Percentiles rank a stretch among this genome's conserved stretches.
Conservation (phyloP, 2,888 invertebrate species). For the Dioctria linearis region DNA sequence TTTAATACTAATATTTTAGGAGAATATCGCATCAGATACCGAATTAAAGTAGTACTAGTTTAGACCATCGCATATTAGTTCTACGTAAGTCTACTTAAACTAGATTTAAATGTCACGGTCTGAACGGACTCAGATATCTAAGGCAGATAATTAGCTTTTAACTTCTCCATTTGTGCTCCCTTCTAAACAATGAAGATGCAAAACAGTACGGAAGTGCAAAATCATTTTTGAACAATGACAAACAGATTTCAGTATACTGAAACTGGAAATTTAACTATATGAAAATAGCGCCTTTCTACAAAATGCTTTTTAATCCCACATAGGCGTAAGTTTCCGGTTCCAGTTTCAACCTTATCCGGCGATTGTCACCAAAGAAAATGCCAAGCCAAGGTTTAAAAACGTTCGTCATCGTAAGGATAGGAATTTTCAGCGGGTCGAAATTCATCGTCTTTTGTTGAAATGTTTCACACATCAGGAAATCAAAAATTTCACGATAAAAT, state of each 20-base stretch:
- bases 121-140: no score
- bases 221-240: slow-evolving; percentile 29
- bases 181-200: no score
- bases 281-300: neutral
- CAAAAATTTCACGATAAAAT: slow-evolving; percentile 48
- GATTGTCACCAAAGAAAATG: slow-evolving; percentile 33
- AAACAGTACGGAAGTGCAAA: neutral
- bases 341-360: slow-evolving; percentile 14
- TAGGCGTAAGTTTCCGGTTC: slow-evolving; percentile 28
- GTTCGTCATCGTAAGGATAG: slow-evolving; percentile 1
- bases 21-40: no score
- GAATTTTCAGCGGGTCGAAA: neutral
- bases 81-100: no score
- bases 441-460: slow-evolving; percentile 44
- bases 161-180: no score
- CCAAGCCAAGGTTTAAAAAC: neutral
- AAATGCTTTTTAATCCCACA: neutral
- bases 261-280: slow-evolving; percentile 4
- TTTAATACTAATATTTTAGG: no score
- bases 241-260: slow-evolving; percentile 37
- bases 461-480: slow-evolving; percentile 52
- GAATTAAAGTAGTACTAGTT: no score
- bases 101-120: no score
- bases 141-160: no score
- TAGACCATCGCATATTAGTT: no score